Evolutionary conservation across 92 coral and sea anemone species (phyloP), one percentile per base, ranked within the genome.

Genomic region (Porites cylindrica): DNA sequence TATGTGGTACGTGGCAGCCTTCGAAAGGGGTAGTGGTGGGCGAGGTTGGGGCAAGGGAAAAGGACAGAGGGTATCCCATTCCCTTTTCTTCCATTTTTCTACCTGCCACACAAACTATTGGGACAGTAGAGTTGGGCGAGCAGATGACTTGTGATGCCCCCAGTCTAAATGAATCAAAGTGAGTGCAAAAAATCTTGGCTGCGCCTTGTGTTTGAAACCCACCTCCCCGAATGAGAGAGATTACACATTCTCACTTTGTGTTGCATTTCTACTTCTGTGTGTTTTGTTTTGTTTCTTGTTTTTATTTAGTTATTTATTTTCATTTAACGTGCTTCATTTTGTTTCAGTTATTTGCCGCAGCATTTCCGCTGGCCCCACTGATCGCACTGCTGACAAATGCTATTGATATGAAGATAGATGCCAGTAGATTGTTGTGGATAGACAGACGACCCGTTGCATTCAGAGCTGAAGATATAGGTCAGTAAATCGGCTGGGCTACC

Each of bases 341-440:
- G 10, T 80, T 85, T 63, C 84, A 97, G 99, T 90, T 97, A 6
- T 95, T 97, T 77, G 99, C 99, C 13, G 97, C 99, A 29, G 98
- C 99, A 6, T 97, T 97, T 80, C 99, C 99, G 78, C 95, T 97
- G 72, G 99, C 99, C 59, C 98, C 99, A 26, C 85, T 97, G 79
- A 97, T 97, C 56, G 99, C 99, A 26, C 88, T 97, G 29, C 75
- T 97, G 74, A 95, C 98, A 60, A 97, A 97, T 88, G 90, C 93
- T 81, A 91, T 97, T 64, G 98, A 97, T 90, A 90, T 97, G 96
- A 91, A 96, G 67, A 83, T 97, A 73, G 99, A 97, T 70, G 99
- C 94, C 52, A 87, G 94, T 71, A 91, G 99, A 64, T 68, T 97
- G 86, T 74, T 95, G 16, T 97, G 99, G 98, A 86, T 89, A 70